Evolutionary conservation across 2,888 invertebrate species (phyloP).

Genomic region (Crioceris asparagi): DNA sequence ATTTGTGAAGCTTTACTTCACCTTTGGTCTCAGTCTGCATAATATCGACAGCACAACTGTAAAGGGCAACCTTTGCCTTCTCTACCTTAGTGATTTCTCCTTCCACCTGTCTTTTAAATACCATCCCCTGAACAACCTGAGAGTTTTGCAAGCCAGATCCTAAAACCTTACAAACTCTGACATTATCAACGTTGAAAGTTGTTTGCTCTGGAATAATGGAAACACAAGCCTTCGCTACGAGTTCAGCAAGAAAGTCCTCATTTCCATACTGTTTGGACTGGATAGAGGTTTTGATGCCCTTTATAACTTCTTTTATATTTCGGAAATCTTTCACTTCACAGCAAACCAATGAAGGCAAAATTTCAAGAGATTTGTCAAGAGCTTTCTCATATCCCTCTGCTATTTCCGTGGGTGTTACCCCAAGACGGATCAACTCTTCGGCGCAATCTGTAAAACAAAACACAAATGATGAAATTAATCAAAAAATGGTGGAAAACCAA

Average conservation of each 20-base stretch:
- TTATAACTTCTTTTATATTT: slow-evolving; percentile 58
- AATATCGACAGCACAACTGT: slow-evolving; percentile 90
- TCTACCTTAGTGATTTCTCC: slow-evolving; percentile 70
- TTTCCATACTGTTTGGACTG: slow-evolving; percentile 98
- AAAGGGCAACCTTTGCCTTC: slow-evolving; percentile 86
- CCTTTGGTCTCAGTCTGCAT: slow-evolving; percentile 97
- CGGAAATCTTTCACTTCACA: slow-evolving; percentile 61
- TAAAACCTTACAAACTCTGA: slow-evolving; percentile 85
- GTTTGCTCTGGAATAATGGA: slow-evolving; percentile 76
- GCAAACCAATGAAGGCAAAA: slow-evolving; percentile 72
- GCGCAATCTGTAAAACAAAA: slow-evolving; percentile 55
- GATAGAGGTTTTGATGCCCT: slow-evolving; percentile 68
- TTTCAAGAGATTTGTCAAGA: slow-evolving; percentile 77
- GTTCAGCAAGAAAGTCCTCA: slow-evolving; percentile 81
- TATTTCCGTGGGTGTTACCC: slow-evolving; percentile 94
- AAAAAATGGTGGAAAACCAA: too few species aligned
- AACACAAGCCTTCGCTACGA: slow-evolving; percentile 83
- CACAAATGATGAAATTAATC: too few species aligned
- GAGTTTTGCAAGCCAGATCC: slow-evolving; percentile 75
- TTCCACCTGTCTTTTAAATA: slow-evolving; percentile 92
- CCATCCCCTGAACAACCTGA: slow-evolving; percentile 90
- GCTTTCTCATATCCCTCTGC: slow-evolving; percentile 92
- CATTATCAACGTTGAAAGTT: slow-evolving; percentile 95
- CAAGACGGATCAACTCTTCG: slow-evolving; percentile 84
- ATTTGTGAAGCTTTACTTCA: slow-evolving; percentile 4